These are phyloP conservation scores for Pseudorhombus dupliciocellatus DNA, from an alignment of 2,113 vertebrate species.

Conservation along the genomic window DNA sequence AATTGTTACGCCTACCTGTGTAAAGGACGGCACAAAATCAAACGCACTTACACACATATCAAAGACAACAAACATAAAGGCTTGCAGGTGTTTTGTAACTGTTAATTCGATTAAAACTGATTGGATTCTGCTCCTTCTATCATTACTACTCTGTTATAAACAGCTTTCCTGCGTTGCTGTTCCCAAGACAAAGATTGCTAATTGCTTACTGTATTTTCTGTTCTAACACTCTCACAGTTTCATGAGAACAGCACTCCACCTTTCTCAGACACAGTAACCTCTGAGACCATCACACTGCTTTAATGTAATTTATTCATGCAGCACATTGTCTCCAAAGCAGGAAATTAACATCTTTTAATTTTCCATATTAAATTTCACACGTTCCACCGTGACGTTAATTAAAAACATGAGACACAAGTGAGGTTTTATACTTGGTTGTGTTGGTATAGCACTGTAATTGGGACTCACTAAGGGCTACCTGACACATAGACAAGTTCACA, in stretches of 20 bases:
- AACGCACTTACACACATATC: not conserved
- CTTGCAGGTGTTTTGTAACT: not conserved
- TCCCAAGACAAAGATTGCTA: slow-evolving; percentile 32
- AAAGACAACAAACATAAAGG: not conserved
- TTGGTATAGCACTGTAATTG: slow-evolving; percentile 9
- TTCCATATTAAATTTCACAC: slow-evolving; percentile 83
- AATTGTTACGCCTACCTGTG: not conserved
- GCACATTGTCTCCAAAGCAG: slow-evolving; percentile 70
- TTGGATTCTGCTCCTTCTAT: slow-evolving; percentile 20
- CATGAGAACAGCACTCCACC: slow-evolving; percentile 12
- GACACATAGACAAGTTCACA: slow-evolving; percentile 35
- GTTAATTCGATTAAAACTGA: slow-evolving; percentile 30
- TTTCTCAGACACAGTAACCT: slow-evolving; percentile 47
- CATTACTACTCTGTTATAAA: slow-evolving; percentile 7
- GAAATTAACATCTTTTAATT: slow-evolving; percentile 85
- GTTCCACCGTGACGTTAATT: slow-evolving; percentile 84
- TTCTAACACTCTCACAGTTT: slow-evolving; percentile 12
- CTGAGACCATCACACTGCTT: slow-evolving; percentile 64
- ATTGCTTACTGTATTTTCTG: slow-evolving; percentile 27
- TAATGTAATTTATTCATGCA: slow-evolving; percentile 78
- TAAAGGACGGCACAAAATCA: not conserved
- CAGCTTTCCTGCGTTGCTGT: slow-evolving; percentile 8
- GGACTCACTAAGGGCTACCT: slow-evolving; percentile 13
- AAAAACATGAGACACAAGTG: slow-evolving; percentile 73
- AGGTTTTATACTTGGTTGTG: slow-evolving; percentile 36